These are phyloP conservation scores for Synodontis membranacea DNA, from an alignment of 2,113 vertebrate species.

Conservation along the genomic window DNA sequence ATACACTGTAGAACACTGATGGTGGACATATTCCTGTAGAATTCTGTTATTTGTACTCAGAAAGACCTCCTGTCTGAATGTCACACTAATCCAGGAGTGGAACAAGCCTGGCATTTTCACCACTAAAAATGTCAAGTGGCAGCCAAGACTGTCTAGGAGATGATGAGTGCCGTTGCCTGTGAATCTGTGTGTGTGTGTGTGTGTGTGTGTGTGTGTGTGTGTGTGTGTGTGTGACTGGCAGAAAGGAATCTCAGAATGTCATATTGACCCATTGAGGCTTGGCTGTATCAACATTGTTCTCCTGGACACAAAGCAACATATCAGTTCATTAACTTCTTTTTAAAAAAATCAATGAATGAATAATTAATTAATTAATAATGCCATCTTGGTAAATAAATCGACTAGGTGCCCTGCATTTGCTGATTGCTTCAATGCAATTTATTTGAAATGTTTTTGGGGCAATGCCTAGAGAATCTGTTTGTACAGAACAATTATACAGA, in stretches of 20 bases:
- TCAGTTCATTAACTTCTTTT: constrained; percentile 29
- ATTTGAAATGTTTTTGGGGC: constrained; percentile 31
- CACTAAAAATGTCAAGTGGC: constrained; percentile 51
- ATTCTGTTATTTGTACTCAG: constrained; percentile 47
- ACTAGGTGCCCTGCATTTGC: constrained; percentile 31
- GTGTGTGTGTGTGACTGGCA: constrained; percentile 14
- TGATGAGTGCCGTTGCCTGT: constrained; percentile 40
- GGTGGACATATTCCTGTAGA: constrained; percentile 31
- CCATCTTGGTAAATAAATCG: constrained; percentile 40
- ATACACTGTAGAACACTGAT: constrained; percentile 17
- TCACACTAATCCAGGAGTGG: constrained; percentile 49
- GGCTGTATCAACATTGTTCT: constrained; percentile 49
- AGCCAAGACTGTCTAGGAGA: constrained; percentile 51
- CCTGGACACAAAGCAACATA: constrained; percentile 37
- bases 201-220: constrained; percentile 39
- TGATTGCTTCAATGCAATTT: constrained; percentile 22
- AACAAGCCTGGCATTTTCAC: constrained; percentile 51
- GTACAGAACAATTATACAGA: background rate
- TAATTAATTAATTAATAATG: too few relatives aligned
- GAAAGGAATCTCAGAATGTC: constrained; percentile 47
- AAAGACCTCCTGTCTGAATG: constrained; percentile 51
- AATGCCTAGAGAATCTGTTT: background rate
- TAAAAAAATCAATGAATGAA: background rate
- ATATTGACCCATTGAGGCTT: constrained; percentile 51
- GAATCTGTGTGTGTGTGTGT: constrained; percentile 20